These are phyloP conservation scores for Spatula clypeata DNA, from an alignment of 2,797 vertebrate genomes.

Conservation along the genomic window DNA sequence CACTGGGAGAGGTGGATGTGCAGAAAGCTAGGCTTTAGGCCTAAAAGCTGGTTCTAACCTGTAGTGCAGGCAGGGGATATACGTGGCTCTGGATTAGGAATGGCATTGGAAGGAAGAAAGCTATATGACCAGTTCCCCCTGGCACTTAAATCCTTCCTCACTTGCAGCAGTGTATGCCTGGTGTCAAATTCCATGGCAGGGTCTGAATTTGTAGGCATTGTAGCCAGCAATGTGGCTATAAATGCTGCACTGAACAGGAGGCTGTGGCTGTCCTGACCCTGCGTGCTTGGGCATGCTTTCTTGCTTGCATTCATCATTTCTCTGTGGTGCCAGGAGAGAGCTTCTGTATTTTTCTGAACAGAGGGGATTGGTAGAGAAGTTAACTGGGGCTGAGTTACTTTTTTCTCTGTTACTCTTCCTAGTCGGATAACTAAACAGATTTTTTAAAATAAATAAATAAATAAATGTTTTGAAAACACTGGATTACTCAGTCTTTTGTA, in stretches of 20 bases:
- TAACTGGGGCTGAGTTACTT: constrained; percentile 47
- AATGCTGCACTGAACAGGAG: not conserved
- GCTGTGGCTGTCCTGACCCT: not conserved
- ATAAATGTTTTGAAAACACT: constrained; percentile 50
- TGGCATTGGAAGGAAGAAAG: not conserved
- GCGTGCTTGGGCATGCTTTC: not conserved
- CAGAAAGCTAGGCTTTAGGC: not conserved
- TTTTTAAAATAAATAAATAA: too few relatives aligned
- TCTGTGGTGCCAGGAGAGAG: not conserved
- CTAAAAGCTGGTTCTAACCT: not conserved
- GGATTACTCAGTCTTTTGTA: constrained; percentile 73
- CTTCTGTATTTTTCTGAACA: not conserved
- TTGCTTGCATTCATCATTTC: constrained; percentile 9
- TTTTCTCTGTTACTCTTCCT: constrained; percentile 70
- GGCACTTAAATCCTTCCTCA: not conserved
- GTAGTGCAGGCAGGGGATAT: not conserved
- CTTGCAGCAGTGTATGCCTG: not conserved
- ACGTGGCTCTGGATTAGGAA: not conserved
- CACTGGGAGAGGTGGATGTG: too few relatives aligned
- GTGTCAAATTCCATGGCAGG: not conserved
- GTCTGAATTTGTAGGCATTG: not conserved
- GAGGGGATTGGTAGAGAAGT: constrained; percentile 31
- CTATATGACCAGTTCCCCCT: not conserved
- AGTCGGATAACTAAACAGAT: constrained; percentile 64
- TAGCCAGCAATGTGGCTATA: not conserved